Evolutionary conservation across 2,888 invertebrate species (phyloP).

Genomic region (Emmelina monodactyla): DNA sequence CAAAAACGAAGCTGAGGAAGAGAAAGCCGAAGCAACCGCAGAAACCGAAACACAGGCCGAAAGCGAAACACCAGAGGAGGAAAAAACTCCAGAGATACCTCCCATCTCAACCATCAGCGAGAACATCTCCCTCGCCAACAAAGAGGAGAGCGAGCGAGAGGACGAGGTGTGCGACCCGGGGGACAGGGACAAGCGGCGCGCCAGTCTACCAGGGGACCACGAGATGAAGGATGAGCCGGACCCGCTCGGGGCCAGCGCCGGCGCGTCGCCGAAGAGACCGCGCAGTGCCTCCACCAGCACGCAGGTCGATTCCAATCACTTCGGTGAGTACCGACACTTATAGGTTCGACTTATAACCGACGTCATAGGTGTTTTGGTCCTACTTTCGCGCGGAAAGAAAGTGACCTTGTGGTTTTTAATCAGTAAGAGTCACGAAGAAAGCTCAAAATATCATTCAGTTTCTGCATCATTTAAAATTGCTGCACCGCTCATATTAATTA

Average conservation of each 20-base stretch:
- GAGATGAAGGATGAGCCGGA: constrained; percentile 52
- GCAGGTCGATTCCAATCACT: constrained; percentile 86
- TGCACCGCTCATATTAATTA: no score
- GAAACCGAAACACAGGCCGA: constrained; percentile 36
- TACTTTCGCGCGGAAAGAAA: no score
- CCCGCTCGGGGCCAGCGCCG: constrained; percentile 47
- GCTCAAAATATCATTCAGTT: no score
- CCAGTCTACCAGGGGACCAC: constrained; percentile 67
- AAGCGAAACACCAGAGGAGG: constrained; percentile 29
- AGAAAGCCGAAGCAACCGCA: constrained; percentile 25
- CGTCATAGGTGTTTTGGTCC: no score
- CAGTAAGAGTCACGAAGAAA: no score
- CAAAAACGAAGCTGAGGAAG: constrained; percentile 24
- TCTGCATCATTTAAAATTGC: no score
- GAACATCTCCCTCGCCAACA: constrained; percentile 66
- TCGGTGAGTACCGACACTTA: constrained; percentile 79
- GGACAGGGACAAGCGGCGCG: constrained; percentile 62
- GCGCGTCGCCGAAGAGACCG: constrained; percentile 73
- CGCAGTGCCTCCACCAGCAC: constrained; percentile 82
- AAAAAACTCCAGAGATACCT: constrained; percentile 66
- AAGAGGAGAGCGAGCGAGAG: constrained; percentile 37
- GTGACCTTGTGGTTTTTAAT: no score
- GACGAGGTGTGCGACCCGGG: constrained; percentile 24
- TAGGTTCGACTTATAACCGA: no score
- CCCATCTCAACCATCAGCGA: constrained; percentile 79